Evolutionary conservation across 2,888 invertebrate genomes (phyloP).

Genomic region (Cosmopolites sordidus): DNA sequence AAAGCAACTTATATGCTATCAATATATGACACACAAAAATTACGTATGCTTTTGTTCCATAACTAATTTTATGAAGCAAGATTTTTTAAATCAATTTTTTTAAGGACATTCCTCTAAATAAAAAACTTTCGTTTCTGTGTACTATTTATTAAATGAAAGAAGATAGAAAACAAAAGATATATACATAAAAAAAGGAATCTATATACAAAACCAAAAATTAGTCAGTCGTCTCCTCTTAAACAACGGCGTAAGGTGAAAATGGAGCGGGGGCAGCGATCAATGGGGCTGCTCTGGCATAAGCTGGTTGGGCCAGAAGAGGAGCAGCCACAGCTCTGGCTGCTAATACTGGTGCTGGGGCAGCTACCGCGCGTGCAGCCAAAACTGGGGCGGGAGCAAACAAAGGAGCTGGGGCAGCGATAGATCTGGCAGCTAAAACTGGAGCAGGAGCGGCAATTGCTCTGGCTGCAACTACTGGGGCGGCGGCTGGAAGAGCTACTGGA

Average conservation of each 20-base stretch:
- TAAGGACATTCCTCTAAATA: no score
- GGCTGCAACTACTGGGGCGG: constrained; percentile 27
- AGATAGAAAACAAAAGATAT: constrained; percentile 6
- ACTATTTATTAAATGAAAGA: neutral
- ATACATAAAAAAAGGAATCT: constrained; percentile 7
- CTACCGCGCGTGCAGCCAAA: constrained; percentile 28
- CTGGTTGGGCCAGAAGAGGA: constrained; percentile 29
- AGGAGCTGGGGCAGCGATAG: constrained; percentile 30
- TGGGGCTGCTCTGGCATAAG: constrained; percentile 29
- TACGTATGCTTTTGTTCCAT: no score
- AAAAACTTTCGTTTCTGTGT: neutral
- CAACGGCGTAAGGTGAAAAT: constrained; percentile 22
- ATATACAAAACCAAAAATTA: constrained; percentile 8
- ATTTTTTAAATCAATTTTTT: no score
- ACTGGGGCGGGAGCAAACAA: constrained; percentile 22
- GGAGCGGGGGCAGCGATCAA: constrained; percentile 22
- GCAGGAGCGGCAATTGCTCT: constrained; percentile 44
- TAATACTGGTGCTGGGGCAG: constrained; percentile 25
- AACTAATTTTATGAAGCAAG: no score
- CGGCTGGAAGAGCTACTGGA: constrained; percentile 37
- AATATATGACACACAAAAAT: no score
- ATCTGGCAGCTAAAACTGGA: constrained; percentile 40
- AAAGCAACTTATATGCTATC: no score
- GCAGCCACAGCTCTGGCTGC: constrained; percentile 20
- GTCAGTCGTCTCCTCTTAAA: constrained; percentile 18